These are phyloP conservation scores for Acanthisitta chloris DNA, from an alignment of 2,113 vertebrate genomes.

Conservation along the genomic window DNA sequence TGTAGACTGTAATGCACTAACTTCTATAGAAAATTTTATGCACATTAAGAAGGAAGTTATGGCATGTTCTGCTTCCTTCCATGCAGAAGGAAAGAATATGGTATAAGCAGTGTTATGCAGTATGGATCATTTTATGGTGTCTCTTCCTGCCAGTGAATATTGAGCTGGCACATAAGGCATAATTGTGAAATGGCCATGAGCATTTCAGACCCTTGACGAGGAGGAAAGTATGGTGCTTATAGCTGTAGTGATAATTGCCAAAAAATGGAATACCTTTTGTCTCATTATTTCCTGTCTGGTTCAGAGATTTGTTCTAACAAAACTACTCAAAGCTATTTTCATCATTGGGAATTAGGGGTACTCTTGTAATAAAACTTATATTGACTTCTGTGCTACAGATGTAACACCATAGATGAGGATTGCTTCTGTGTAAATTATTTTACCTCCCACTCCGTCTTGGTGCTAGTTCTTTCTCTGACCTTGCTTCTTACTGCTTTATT, in stretches of 20 bases:
- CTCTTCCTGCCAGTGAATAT: too few relatives aligned
- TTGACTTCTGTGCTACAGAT: background rate
- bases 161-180: too few relatives aligned
- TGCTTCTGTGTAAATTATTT: background rate
- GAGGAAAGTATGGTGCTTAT: too few relatives aligned
- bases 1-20: background rate
- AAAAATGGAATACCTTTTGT: too few relatives aligned
- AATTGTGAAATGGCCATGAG: too few relatives aligned
- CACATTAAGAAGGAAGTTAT: background rate
- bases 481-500: background rate
- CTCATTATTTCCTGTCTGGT: too few relatives aligned
- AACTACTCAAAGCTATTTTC: background rate
- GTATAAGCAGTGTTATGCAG: too few relatives aligned
- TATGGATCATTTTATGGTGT: too few relatives aligned
- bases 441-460: background rate
- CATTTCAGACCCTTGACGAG: too few relatives aligned
- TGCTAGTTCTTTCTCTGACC: background rate
- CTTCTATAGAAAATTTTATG: background rate
- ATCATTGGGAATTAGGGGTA: background rate
- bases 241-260: too few relatives aligned
- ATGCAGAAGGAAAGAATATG: background rate
- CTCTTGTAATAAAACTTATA: background rate
- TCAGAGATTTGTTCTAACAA: background rate
- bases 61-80: background rate
- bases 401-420: fast-evolving